These are phyloP conservation scores for Drosophila ficusphila DNA, from an alignment of 1,140 invertebrate species.

Conservation along the genomic window DNA sequence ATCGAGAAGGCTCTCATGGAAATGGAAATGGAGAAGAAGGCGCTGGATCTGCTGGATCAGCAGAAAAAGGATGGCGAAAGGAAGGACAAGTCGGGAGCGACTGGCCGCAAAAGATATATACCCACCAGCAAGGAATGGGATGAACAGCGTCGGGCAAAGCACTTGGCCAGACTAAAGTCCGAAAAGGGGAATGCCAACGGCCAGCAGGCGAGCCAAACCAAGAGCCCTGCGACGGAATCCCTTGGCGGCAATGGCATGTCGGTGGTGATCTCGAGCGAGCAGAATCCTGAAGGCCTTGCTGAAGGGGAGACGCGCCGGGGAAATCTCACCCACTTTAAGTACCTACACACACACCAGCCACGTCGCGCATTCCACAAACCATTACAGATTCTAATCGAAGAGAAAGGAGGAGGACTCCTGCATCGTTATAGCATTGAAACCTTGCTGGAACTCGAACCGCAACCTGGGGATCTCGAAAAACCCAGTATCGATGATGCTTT, in stretches of 20 bases:
- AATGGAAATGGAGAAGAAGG: conserved; percentile 26
- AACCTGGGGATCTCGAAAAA: conserved; percentile 32
- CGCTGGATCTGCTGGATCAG: neutral
- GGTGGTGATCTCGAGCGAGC: no score
- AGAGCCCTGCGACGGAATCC: neutral
- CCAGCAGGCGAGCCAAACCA: neutral
- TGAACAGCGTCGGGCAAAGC: conserved; percentile 38
- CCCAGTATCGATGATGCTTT: conserved; percentile 2
- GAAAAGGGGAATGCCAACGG: neutral
- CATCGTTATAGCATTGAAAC: conserved; percentile 47
- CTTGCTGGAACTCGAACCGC: conserved; percentile 50
- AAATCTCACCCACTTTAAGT: neutral
- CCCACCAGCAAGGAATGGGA: conserved; percentile 66
- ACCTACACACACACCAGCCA: no score
- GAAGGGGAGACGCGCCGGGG: conserved; percentile 7
- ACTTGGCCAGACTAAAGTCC: neutral
- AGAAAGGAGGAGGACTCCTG: neutral
- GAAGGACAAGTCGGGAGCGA: neutral
- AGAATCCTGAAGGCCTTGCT: no score
- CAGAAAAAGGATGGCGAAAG: neutral
- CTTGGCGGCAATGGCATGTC: neutral
- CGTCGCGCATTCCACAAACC: no score
- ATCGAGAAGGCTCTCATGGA: conserved; percentile 56
- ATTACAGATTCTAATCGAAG: no score
- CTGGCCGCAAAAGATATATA: conserved; percentile 44